A percentile compares a stretch with the other conserved stretches of the same genome.
Evolutionary conservation across 1,140 invertebrate genomes (phyloP).

Genomic region (Drosophila nigrodunni): DNA sequence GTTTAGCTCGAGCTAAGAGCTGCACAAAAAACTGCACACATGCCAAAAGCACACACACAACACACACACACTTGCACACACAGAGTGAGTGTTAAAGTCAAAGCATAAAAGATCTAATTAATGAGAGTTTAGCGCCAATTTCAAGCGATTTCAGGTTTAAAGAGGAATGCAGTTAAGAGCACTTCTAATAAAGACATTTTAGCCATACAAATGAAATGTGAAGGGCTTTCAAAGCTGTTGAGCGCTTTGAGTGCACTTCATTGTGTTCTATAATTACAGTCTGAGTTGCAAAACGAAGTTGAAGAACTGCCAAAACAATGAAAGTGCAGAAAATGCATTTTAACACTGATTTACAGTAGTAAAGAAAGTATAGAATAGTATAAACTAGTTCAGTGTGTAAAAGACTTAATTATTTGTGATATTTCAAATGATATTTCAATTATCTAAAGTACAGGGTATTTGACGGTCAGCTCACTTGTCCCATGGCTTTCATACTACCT

Average conservation of each 20-base stretch:
- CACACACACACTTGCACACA: not conserved
- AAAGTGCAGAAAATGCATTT: too few relatives aligned
- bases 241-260: not conserved
- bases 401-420: too few relatives aligned
- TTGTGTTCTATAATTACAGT: not conserved
- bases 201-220: not conserved
- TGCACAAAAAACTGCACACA: not conserved
- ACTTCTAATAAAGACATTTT: conserved; percentile 6
- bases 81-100: not conserved
- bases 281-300: not conserved
- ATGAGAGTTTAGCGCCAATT: conserved; percentile 24
- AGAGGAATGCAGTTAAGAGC: conserved; percentile 2
- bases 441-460: too few relatives aligned
- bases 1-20: conserved; percentile 16
- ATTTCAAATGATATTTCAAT: too few relatives aligned
- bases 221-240: conserved; percentile 14
- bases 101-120: conserved; percentile 30
- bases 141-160: conserved; percentile 4
- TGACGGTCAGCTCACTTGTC: too few relatives aligned
- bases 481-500: too few relatives aligned
- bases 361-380: too few relatives aligned
- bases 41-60: not conserved
- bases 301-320: not conserved
- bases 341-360: too few relatives aligned
- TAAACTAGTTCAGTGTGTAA: too few relatives aligned